phyloP scores from a whole-genome alignment of 2,888 invertebrate genomes.

The Carcina quercana region DNA sequence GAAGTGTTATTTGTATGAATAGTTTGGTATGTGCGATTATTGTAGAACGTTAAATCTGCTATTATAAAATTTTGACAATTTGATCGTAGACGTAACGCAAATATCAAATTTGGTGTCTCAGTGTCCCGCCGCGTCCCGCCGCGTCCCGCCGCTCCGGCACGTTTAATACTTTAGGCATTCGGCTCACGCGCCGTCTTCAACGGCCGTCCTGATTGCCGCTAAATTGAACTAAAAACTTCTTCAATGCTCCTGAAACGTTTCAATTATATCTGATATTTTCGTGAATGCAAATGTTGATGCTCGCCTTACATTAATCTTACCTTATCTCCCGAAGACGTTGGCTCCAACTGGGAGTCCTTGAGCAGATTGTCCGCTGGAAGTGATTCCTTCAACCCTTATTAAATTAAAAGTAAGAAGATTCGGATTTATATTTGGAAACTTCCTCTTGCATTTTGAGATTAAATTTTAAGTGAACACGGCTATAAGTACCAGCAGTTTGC shows the following conservation, averaged over 20 bases:
- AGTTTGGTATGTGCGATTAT: no score
- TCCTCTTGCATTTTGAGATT: slow-evolving; percentile 55
- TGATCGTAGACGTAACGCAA: slow-evolving; percentile 26
- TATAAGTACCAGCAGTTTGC: slow-evolving; percentile 59
- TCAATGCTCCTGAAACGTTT: slow-evolving; percentile 66
- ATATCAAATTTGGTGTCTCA: slow-evolving; percentile 54
- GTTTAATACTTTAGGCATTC: slow-evolving; percentile 71
- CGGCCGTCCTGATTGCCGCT: slow-evolving; percentile 73
- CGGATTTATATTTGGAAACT: slow-evolving; percentile 43
- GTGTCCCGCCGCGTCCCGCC: slow-evolving; percentile 30
- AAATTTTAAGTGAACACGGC: slow-evolving; percentile 55
- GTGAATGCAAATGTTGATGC: slow-evolving; percentile 24
- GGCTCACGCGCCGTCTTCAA: slow-evolving; percentile 68
- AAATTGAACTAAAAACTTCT: slow-evolving; percentile 75
- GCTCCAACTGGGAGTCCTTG: slow-evolving; percentile 17
- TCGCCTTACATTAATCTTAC: slow-evolving; percentile 19
- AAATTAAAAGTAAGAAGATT: slow-evolving; percentile 28
- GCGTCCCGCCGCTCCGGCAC: slow-evolving; percentile 50
- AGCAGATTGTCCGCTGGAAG: slow-evolving; percentile 21
- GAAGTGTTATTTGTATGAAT: no score
- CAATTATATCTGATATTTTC: slow-evolving; percentile 58
- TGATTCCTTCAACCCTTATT: slow-evolving; percentile 24
- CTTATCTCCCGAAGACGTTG: slow-evolving; percentile 5
- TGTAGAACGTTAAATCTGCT: not conserved
- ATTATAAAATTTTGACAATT: not conserved